These are phyloP conservation scores for Apis cerana DNA, from an alignment of 1,140 invertebrate genomes.

Conservation along the genomic window DNA sequence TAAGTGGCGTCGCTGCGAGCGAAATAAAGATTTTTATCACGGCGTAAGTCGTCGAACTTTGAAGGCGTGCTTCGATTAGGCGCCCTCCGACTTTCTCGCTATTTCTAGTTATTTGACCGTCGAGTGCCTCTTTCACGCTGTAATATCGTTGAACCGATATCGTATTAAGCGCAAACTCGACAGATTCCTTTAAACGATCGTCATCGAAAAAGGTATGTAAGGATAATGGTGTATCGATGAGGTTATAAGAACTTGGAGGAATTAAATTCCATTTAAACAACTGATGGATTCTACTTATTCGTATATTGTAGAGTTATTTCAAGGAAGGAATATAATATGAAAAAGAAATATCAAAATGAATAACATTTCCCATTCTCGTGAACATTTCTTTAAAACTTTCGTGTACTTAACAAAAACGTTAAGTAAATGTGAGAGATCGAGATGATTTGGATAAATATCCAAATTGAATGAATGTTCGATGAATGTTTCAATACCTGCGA, in stretches of 20 bases:
- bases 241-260: too few relatives aligned
- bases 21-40: slow-evolving; percentile 65
- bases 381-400: not conserved
- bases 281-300: too few relatives aligned
- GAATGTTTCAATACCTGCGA: not conserved
- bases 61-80: slow-evolving; percentile 23
- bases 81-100: not conserved
- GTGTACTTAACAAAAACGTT: not conserved
- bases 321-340: too few relatives aligned
- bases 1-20: slow-evolving; percentile 52
- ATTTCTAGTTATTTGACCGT: not conserved
- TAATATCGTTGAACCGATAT: not conserved
- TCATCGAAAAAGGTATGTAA: too few relatives aligned
- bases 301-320: too few relatives aligned
- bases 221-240: too few relatives aligned
- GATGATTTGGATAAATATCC: not conserved
- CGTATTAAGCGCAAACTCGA: too few relatives aligned
- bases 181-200: too few relatives aligned
- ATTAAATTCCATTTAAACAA: too few relatives aligned
- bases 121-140: not conserved
- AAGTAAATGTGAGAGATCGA: not conserved
- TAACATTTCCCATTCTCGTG: too few relatives aligned
- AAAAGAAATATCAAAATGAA: too few relatives aligned
- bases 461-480: not conserved
- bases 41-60: slow-evolving; percentile 54